Conservation (phyloP, 2,113 vertebrate genomes). For the Hemichromis elongatus region DNA sequence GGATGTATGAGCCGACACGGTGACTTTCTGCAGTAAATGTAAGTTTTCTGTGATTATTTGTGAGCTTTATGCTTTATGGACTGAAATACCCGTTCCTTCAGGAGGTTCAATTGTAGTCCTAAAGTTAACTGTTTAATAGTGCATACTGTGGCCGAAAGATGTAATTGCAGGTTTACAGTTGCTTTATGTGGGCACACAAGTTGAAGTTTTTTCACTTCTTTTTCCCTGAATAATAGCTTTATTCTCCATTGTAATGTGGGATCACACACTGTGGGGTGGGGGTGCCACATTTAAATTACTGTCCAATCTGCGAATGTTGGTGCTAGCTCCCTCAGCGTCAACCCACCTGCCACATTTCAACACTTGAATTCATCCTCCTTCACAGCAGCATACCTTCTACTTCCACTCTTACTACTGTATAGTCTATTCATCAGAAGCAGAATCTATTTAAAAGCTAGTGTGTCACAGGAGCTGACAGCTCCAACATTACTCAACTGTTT, state of each 20-base stretch:
- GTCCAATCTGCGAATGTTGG: not conserved
- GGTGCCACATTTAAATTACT: not conserved
- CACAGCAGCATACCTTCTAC: not conserved
- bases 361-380: not conserved
- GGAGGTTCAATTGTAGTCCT: not conserved
- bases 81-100: not conserved
- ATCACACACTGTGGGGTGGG: not conserved
- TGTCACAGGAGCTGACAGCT: constrained; percentile 7
- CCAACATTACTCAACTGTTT: constrained; percentile 6
- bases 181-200: not conserved
- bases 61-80: not conserved
- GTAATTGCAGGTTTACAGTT: not conserved
- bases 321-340: not conserved
- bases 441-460: constrained; percentile 21
- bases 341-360: not conserved
- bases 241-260: not conserved
- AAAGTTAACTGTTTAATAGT: not conserved
- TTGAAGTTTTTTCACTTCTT: not conserved
- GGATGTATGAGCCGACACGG: constrained; percentile 62
- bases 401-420: not conserved
- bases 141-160: not conserved
- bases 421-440: not conserved
- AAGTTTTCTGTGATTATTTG: not conserved
- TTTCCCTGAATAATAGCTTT: not conserved
- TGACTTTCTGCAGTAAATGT: constrained; percentile 23